phyloP scores from a whole-genome alignment of 2,888 invertebrate genomes.

The Xestobium rufovillosum region DNA sequence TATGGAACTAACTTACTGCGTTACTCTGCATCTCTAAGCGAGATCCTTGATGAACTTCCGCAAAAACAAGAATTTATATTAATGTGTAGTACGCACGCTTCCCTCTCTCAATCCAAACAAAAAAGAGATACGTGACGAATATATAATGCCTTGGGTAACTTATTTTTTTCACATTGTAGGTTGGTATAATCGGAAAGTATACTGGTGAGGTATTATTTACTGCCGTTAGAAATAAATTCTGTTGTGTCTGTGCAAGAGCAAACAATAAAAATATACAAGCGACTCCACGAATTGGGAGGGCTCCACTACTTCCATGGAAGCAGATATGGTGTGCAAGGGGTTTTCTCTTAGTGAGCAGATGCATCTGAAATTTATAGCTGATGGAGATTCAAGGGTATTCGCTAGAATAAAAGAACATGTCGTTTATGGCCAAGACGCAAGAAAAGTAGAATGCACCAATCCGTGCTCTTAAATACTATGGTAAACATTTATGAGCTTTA shows the following conservation, averaged over 20 bases:
- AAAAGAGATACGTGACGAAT: too few species aligned
- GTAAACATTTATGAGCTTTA: constrained; percentile 17
- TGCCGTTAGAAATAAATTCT: constrained; percentile 24
- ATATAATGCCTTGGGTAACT: too few species aligned
- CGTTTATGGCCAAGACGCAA: constrained; percentile 21
- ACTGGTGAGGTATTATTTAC: constrained; percentile 20
- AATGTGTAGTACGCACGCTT: too few species aligned
- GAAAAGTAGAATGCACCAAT: constrained; percentile 23
- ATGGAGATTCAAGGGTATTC: constrained; percentile 22
- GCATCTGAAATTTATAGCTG: constrained; percentile 19
- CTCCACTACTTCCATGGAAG: constrained; percentile 20
- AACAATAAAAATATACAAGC: constrained; percentile 9
- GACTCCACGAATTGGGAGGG: constrained; percentile 19
- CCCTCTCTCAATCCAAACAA: too few species aligned
- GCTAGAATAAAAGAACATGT: constrained; percentile 21
- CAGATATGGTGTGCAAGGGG: constrained; percentile 22
- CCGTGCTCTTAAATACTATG: constrained; percentile 24
- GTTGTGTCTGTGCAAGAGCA: constrained; percentile 19
- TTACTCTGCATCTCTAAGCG: constrained; percentile 23
- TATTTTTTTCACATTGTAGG: too few species aligned
- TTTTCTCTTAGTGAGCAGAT: constrained; percentile 19
- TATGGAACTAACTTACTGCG: constrained; percentile 23
- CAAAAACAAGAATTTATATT: too few species aligned
- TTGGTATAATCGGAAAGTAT: constrained; percentile 20
- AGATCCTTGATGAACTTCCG: too few species aligned